phyloP scores from a whole-genome alignment of 2,888 invertebrate genomes.

The Chaitophorus viminalis region DNA sequence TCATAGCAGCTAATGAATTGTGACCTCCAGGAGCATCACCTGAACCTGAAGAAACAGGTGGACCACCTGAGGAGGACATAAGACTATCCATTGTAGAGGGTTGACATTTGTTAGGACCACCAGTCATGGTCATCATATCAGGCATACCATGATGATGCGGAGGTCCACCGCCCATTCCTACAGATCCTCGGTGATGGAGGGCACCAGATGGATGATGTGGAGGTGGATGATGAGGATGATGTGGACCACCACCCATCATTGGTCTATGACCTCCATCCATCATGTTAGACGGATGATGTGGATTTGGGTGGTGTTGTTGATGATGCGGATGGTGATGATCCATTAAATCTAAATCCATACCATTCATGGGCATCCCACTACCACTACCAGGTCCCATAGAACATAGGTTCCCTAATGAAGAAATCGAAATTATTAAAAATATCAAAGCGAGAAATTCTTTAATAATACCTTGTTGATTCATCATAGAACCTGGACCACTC shows the following conservation, averaged over 20 bases:
- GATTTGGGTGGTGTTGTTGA: slow-evolving; percentile 60
- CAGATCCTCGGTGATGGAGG: slow-evolving; percentile 39
- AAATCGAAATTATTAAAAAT: neutral
- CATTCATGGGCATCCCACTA: slow-evolving; percentile 60
- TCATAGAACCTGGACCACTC: slow-evolving; percentile 36
- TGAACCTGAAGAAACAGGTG: slow-evolving; percentile 27
- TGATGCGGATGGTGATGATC: slow-evolving; percentile 55
- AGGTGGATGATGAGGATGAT: slow-evolving; percentile 49
- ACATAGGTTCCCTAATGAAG: slow-evolving; percentile 42
- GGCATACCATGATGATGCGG: slow-evolving; percentile 46
- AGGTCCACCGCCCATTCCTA: slow-evolving; percentile 42
- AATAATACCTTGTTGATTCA: slow-evolving; percentile 55
- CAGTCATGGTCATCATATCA: slow-evolving; percentile 42
- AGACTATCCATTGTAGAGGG: slow-evolving; percentile 26
- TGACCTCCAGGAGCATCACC: slow-evolving; percentile 35
- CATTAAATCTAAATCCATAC: slow-evolving; percentile 63
- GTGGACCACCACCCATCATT: slow-evolving; percentile 59
- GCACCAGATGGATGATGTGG: slow-evolving; percentile 57
- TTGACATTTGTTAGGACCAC: slow-evolving; percentile 45
- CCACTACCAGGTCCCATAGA: slow-evolving; percentile 53
- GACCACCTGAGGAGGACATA: slow-evolving; percentile 42
- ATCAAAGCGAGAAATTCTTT: neutral
- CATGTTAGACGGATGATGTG: slow-evolving; percentile 60
- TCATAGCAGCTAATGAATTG: slow-evolving; percentile 62
- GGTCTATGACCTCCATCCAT: slow-evolving; percentile 62